These are phyloP conservation scores for Cladopsammia gracilis DNA, from an alignment of 64 coral and sea anemone genomes.

Conservation along the genomic window DNA sequence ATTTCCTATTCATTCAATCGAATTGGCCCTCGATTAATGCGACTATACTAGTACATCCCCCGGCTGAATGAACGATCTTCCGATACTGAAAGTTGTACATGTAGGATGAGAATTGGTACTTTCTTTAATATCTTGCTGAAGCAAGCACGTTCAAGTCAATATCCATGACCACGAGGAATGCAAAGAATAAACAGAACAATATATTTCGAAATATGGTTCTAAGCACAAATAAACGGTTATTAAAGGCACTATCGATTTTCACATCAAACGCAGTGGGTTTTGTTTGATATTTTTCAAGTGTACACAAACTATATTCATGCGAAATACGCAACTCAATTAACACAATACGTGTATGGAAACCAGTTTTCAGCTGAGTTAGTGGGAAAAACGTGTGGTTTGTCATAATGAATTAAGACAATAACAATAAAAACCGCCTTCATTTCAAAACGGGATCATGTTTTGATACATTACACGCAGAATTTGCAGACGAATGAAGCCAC, in stretches of 20 bases:
- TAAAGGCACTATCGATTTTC: not conserved
- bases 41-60: too few species aligned
- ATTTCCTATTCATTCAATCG: too few species aligned
- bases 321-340: not conserved
- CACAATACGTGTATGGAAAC: not conserved
- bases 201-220: not conserved
- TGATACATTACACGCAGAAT: not conserved
- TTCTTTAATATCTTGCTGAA: too few species aligned
- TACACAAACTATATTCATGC: not conserved
- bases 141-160: not conserved
- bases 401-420: not conserved
- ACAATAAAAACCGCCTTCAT: too few species aligned
- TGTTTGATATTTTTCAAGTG: not conserved
- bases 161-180: not conserved
- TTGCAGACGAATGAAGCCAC: not conserved
- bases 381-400: not conserved
- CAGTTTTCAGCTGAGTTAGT: not conserved
- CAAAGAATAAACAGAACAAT: conserved; percentile 8
- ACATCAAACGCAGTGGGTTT: not conserved
- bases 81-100: too few species aligned
- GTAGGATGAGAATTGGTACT: too few species aligned
- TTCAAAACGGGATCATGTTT: not conserved
- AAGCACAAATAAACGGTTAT: not conserved
- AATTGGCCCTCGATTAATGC: too few species aligned
- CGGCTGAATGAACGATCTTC: too few species aligned